Evolutionary conservation across 2,113 vertebrate species (phyloP).

Genomic region (Amia ocellicauda): DNA sequence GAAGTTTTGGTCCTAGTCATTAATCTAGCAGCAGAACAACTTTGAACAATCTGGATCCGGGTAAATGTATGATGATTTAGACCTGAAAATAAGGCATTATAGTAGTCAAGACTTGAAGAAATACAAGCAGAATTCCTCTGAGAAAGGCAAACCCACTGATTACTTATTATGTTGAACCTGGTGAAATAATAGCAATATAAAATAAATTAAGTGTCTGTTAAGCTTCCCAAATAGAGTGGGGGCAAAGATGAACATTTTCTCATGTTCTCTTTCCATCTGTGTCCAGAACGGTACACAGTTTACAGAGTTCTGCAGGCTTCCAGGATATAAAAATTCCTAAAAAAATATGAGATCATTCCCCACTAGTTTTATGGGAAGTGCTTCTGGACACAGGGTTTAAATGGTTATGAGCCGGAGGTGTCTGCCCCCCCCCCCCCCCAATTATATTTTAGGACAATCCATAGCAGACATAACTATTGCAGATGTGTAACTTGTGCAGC

Average conservation of each 20-base stretch:
- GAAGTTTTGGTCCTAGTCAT: too few species aligned
- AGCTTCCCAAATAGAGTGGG: background rate
- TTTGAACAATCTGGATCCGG: too few species aligned
- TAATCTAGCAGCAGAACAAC: too few species aligned
- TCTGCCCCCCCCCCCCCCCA: too few species aligned
- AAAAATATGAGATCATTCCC: background rate
- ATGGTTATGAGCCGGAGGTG: background rate
- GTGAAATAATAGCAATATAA: background rate
- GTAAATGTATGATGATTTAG: too few species aligned
- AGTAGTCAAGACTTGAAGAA: too few species aligned
- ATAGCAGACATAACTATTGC: too few species aligned
- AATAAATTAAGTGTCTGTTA: background rate
- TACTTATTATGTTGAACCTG: too few species aligned
- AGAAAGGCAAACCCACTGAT: background rate
- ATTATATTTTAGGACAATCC: too few species aligned
- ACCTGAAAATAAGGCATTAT: too few species aligned
- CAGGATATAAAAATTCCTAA: background rate
- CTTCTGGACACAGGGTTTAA: background rate
- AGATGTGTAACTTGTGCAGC: too few species aligned
- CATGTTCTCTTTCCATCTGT: background rate
- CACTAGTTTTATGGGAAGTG: background rate
- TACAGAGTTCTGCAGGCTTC: background rate
- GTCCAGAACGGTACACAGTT: background rate
- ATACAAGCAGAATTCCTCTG: background rate
- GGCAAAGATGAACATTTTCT: slow-evolving; percentile 6